Percentiles rank a stretch among this genome's conserved stretches.
These are phyloP conservation scores for Linnaemya vulpina DNA, from an alignment of 2,888 invertebrate species.

Conservation along the genomic window DNA sequence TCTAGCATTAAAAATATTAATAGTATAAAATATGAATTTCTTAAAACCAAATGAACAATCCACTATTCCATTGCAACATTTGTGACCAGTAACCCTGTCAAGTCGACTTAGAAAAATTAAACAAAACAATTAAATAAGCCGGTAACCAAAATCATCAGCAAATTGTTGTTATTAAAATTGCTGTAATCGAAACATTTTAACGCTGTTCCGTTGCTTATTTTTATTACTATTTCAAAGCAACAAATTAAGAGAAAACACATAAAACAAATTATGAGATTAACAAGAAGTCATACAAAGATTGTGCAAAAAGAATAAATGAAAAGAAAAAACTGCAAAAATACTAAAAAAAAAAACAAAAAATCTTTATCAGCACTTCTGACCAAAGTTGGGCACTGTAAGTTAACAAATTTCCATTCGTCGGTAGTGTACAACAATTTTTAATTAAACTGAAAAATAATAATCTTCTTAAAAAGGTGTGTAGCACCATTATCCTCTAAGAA, in stretches of 20 bases:
- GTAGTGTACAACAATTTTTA: too few species aligned
- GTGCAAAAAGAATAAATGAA: slow-evolving; percentile 21
- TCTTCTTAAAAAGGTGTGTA: too few species aligned
- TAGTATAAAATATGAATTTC: too few species aligned
- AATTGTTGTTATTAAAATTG: slow-evolving; percentile 2
- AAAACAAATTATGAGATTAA: slow-evolving; percentile 33
- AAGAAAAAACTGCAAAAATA: neutral
- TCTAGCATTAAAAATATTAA: too few species aligned
- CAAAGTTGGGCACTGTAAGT: too few species aligned
- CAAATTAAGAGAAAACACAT: neutral
- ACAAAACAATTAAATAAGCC: slow-evolving; percentile 43
- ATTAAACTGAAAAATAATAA: too few species aligned
- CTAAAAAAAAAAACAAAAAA: too few species aligned
- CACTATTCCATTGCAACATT: too few species aligned
- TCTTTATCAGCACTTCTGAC: neutral
- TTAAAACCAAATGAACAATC: too few species aligned
- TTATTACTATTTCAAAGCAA: neutral
- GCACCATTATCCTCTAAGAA: too few species aligned
- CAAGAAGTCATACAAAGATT: slow-evolving; percentile 52
- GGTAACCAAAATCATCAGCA: slow-evolving; percentile 65
- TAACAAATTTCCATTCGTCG: too few species aligned
- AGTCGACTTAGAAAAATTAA: neutral
- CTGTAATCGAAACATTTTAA: neutral
- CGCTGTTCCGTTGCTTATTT: slow-evolving; percentile 25
- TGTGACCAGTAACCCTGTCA: neutral